Evolutionary conservation across 2,888 invertebrate genomes (phyloP).

Genomic region (Auanema sp.): DNA sequence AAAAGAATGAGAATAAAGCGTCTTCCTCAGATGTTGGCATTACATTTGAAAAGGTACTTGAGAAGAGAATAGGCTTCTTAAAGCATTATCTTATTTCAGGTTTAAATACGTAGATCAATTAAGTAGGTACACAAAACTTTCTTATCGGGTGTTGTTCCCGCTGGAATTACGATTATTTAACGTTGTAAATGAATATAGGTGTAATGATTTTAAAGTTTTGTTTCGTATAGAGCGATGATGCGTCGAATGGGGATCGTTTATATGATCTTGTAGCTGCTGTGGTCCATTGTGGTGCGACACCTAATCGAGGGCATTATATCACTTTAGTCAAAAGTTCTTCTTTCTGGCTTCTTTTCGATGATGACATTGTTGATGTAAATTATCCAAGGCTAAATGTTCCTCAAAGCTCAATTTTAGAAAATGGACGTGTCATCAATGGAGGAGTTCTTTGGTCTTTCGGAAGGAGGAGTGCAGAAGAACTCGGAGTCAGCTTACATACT

Average conservation of each 20-base stretch:
- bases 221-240: constrained; percentile 85
- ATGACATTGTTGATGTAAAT: constrained; percentile 98
- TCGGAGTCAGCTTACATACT: constrained; percentile 99
- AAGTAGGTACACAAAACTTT: constrained; percentile 96
- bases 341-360: constrained; percentile 98
- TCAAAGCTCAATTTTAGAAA: constrained; percentile 76
- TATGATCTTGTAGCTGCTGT: constrained; percentile 99
- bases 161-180: constrained; percentile 94
- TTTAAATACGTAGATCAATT: constrained; percentile 84
- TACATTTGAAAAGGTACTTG: constrained; percentile 85
- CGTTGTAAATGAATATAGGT: constrained; percentile 74
- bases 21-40: constrained; percentile 91
- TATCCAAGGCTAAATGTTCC: background rate
- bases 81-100: constrained; percentile 15
- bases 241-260: constrained; percentile 92
- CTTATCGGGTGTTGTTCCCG: constrained; percentile 97
- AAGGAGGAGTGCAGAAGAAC: constrained; percentile 81
- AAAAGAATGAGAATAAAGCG: constrained; percentile 90
- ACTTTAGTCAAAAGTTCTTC: constrained; percentile 99
- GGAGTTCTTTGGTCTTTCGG: constrained; percentile 96
- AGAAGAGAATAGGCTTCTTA: constrained; percentile 1
- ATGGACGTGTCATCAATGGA: constrained; percentile 98
- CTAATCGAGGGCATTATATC: constrained; percentile 98
- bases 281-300: constrained; percentile 98
- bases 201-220: constrained; percentile 9